Base-by-base conservation (phyloP, 2,888 invertebrate species). In the Rhagonycha lutea region DNA sequence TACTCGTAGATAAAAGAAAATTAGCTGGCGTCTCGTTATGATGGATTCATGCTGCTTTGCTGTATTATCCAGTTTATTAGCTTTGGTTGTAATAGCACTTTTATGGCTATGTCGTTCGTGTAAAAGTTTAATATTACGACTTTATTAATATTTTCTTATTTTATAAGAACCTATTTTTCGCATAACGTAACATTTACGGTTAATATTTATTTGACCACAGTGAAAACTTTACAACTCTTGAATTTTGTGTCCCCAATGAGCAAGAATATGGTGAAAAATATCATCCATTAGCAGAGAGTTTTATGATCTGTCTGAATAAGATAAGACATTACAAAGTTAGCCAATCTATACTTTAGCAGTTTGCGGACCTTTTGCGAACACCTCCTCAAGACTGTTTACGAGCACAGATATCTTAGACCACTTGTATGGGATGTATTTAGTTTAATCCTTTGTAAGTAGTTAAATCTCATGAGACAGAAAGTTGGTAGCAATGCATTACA, bases 271-370 rank as follows among this genome's bases (percentile, higher is more conserved):
- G 80, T 79, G 82, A 82, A 83, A 83, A 84, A 83, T 83, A 82
- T 83, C 84, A 83, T 85, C 85, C 85, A 86, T 86, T 86, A 85
- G 84, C 82, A 80, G 83, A 84, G 84, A 85, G 84, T 86, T 86
- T 86, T 86, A 86, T 83, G 85, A 85, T 82, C 84, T 83, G 84
- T 83, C 83, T 84, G 84, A 84, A 85, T 84, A 83, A 85, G 85
- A 85, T 84, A 85, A 84, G 85, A 85, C 85, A 86, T 86, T 86
- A 86, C 85, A 86, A 86, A 86, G 86, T 86, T 86, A 84, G 84
- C 83, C 86, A 86, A 86, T 86, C 86, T 86, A 86, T 86, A 86
- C 85, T 86, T 86, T 83, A 84, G 81, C 83, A 82, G 83, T 83
- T 82, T 80, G 76, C 78, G 81, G 80, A 79, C 81, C 74, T 74